A percentile compares a stretch with the other conserved stretches of the same genome.
These are phyloP conservation scores for Ochotona curzoniae DNA, from an alignment of 2,113 vertebrate species.

Conservation along the genomic window DNA sequence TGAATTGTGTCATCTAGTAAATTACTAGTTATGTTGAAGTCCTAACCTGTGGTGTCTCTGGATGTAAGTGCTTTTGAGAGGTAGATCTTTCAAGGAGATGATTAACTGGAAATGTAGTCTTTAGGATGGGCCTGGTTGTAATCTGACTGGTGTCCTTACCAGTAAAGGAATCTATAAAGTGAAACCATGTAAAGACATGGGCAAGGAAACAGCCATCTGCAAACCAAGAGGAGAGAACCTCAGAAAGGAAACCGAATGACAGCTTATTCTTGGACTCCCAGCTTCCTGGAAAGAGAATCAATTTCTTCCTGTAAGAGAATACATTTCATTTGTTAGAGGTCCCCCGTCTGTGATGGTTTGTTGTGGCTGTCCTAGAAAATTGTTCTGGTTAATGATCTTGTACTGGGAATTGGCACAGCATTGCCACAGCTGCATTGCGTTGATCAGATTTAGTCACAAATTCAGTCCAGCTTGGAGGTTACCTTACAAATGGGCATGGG, in stretches of 20 bases:
- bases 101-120: not conserved
- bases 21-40: not conserved
- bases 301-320: not conserved
- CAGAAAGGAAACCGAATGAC: not conserved
- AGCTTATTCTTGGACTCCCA: not conserved
- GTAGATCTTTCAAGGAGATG: not conserved
- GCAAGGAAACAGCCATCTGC: not conserved
- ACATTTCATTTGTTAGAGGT: too few relatives aligned
- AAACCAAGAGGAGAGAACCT: not conserved
- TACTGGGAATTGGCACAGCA: not conserved
- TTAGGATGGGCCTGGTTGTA: not conserved
- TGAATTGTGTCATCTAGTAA: not conserved
- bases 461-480: not conserved
- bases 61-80: not conserved
- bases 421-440: not conserved
- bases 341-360: not conserved
- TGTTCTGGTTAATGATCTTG: not conserved
- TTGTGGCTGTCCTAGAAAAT: not conserved
- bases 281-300: not conserved
- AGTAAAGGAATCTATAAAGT: not conserved
- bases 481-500: not conserved
- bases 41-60: not conserved
- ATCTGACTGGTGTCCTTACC: not conserved
- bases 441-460: slow-evolving; percentile 10
- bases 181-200: not conserved